These are phyloP conservation scores for Labeo calbasu DNA, from an alignment of 2,797 vertebrate species.

Conservation along the genomic window DNA sequence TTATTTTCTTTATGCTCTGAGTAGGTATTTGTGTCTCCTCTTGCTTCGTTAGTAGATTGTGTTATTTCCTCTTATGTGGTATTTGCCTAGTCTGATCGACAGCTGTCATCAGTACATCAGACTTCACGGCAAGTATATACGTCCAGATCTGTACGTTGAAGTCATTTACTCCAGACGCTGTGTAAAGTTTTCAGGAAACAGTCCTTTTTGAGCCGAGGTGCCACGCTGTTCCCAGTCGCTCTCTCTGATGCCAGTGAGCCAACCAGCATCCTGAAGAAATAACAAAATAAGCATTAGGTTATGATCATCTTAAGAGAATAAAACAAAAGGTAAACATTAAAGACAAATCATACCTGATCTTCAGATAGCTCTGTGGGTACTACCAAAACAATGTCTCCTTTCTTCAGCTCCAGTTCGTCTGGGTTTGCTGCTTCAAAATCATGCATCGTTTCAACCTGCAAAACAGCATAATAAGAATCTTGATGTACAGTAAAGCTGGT, in stretches of 20 bases:
- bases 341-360: conserved; percentile 85
- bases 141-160: conserved; percentile 60
- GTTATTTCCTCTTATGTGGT: conserved; percentile 46
- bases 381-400: conserved; percentile 90
- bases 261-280: conserved; percentile 90
- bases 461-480: neutral
- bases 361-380: conserved; percentile 85
- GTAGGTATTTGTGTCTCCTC: conserved; percentile 57
- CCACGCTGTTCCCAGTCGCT: conserved; percentile 86
- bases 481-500: neutral
- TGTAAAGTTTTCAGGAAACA: conserved; percentile 96
- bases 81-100: conserved; percentile 67
- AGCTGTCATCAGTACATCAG: conserved; percentile 58
- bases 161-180: conserved; percentile 80
- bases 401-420: conserved; percentile 90
- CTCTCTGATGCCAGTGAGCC: conserved; percentile 93
- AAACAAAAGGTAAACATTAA: neutral
- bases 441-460: conserved; percentile 91
- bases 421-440: conserved; percentile 95
- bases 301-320: neutral
- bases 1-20: conserved; percentile 65
- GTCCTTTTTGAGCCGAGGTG: conserved; percentile 84
- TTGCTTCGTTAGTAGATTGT: conserved; percentile 44
- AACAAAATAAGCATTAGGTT: neutral
- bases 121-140: conserved; percentile 69